Percentiles rank a stretch among this genome's conserved stretches.
phyloP scores from a whole-genome alignment of 2,797 vertebrate genomes.

The Neopelma chrysocephalum region DNA sequence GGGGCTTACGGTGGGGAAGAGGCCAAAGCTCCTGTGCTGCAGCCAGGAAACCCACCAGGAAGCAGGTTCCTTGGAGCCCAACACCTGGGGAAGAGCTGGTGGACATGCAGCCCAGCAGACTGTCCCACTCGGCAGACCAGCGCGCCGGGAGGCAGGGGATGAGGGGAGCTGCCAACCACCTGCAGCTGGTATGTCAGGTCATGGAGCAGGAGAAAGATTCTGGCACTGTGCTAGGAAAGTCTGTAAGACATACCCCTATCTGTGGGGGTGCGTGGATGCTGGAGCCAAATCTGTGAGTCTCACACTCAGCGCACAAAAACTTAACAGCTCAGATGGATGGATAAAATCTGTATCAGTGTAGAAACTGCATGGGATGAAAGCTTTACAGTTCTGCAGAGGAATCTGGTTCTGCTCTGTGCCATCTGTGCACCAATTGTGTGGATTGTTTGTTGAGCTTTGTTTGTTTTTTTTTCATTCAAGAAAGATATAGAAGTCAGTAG shows the following conservation, averaged over 20 bases:
- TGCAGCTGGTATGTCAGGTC: slow-evolving; percentile 28
- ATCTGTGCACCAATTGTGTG: slow-evolving; percentile 60
- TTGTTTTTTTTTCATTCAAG: background rate
- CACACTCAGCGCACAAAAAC: slow-evolving; percentile 48
- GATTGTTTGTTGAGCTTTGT: slow-evolving; percentile 53
- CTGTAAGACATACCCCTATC: slow-evolving; percentile 45
- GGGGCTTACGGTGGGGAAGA: background rate
- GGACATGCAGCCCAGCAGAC: background rate
- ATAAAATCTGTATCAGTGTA: slow-evolving; percentile 41
- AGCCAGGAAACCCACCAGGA: background rate
- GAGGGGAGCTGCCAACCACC: background rate
- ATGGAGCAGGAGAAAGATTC: slow-evolving; percentile 18
- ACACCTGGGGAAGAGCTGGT: background rate
- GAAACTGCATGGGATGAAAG: slow-evolving; percentile 47
- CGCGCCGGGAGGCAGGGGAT: background rate
- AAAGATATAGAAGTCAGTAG: slow-evolving; percentile 24
- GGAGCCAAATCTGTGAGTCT: slow-evolving; percentile 69
- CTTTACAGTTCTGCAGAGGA: slow-evolving; percentile 57
- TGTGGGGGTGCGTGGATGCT: slow-evolving; percentile 40
- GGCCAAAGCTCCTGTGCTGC: background rate
- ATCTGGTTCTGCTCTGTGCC: slow-evolving; percentile 57
- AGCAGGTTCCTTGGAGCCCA: background rate
- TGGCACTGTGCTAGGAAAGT: slow-evolving; percentile 28
- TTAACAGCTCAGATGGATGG: slow-evolving; percentile 69
- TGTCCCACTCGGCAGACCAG: background rate